Evolutionary conservation across 2,888 invertebrate species (phyloP), one percentile per base, ranked within the genome.

Genomic region (Charanyca ferruginea): DNA sequence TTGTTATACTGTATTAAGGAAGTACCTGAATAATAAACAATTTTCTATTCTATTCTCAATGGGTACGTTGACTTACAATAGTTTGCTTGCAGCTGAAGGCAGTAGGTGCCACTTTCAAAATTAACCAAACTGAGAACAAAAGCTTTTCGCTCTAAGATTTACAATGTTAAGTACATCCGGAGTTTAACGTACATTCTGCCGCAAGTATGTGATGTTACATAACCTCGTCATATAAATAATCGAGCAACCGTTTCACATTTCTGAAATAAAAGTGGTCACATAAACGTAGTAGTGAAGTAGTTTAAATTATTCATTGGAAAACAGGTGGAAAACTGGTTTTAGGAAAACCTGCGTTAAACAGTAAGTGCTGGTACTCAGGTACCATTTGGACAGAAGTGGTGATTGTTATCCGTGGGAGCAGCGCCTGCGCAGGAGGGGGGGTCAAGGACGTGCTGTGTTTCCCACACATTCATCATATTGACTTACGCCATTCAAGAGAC

Each of bases 351-450:
- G 76, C 47, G 65, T 45, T 68, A 72, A 62, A 54, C 45, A 62
- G 76, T 5, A 38, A 66, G 23, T 7, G 13, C 47, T 38, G 23
- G 53, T 59, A 42, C 73, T 51, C 73, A 67, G 70, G 80, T 76
- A 77, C 70, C 32, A 68, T 81, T 81, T 84, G 84, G 83, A 72
- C 73, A 80, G 77, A 82, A 81, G 75, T 77, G 67, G 83, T 81
- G 86, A 91, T 93, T 92, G 90, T 91, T 83, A 81, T 86, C 83
- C 89, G 92, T 92, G 91, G 86, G 91, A 92, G 84, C 82, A 58
- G 66, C 81, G 68, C 78, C 61, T 66, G 25, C n/a, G 22, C 71
- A 64, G 71, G 80, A 89, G 87, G 89, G 28, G 28, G 74, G 90
- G 92, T 90, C 92, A 93, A 91, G 93, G 92, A 86, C 87, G 81